Base-by-base conservation (phyloP, 1,140 invertebrate genomes). In the Caerostris extrusa region DNA sequence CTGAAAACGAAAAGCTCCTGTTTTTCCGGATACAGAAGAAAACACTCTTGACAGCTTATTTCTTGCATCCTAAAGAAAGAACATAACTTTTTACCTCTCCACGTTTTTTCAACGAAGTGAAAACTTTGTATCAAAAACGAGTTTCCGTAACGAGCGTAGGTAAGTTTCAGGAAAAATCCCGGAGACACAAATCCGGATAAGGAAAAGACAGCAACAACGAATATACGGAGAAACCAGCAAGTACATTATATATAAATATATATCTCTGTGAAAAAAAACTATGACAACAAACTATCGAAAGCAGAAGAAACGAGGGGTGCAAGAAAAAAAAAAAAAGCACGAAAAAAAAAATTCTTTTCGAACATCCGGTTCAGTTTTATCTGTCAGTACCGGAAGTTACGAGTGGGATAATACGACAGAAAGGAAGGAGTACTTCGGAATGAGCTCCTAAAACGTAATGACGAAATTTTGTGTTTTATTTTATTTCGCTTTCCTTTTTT, bases 281-380 rank as follows among this genome's bases (percentile, higher is more conserved):
- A 83, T 83, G 82, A 55, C 82, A 83, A 83, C 82, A 83, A 83
- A 83, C 82, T 83, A 83, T 64, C 53, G 60, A 12, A 83, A 83
- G 64, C 58, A 50, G 53, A 53, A 64, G 50, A 50, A 50, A 50
- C 14, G 60, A 34, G 60, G 3, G 10, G n/a, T 12, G 10, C 60
- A 61, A 61, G 60, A 19, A 60, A 67, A 55, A 34, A 34, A 34
- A 34, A 34, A 34, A 34, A 34, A 34, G 34, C 0, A 34, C 17
- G 61, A 81, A 34, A 81, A 58, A 53, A 91, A 81, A 81, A 91
- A 58, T 34, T 34, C 34, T 12, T 64, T 60, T 85, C 82, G 55
- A 19, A 85, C 90, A 93, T 93, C 91, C 91, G 91, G 91, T 83
- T 93, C 83, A 64, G 91, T 93, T 93, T 87, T 93, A 93, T 93